Evolutionary conservation across 2,888 invertebrate species (phyloP).

Genomic region (Schizaphis graminum): DNA sequence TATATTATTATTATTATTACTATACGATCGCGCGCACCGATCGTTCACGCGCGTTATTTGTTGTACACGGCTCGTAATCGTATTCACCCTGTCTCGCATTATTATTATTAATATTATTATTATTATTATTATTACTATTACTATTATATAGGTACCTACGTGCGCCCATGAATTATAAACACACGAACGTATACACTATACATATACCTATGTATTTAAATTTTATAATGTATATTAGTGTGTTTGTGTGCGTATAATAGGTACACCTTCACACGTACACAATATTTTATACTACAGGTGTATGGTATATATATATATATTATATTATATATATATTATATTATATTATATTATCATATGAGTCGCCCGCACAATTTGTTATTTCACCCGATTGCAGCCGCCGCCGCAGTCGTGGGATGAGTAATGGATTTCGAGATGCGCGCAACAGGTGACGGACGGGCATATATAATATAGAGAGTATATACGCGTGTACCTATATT

Average conservation of each 20-base stretch:
- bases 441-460: slow-evolving; percentile 42
- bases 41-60: slow-evolving; percentile 54
- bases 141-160: neutral
- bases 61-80: slow-evolving; percentile 38
- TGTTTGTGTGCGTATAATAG: neutral
- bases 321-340: neutral
- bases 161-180: slow-evolving; percentile 18
- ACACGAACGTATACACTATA: neutral
- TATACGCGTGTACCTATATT: neutral
- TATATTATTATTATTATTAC: neutral
- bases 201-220: neutral
- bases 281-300: slow-evolving; percentile 1
- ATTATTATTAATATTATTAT: slow-evolving; percentile 27
- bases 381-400: slow-evolving; percentile 48
- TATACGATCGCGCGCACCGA: slow-evolving; percentile 6
- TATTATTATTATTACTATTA: neutral
- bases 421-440: slow-evolving; percentile 36
- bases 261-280: neutral
- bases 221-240: neutral
- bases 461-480: too few relatives aligned
- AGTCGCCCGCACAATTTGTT: slow-evolving; percentile 56
- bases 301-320: neutral
- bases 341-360: neutral
- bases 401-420: slow-evolving; percentile 41
- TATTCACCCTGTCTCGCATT: slow-evolving; percentile 58